These are phyloP conservation scores for Myotis vivesi DNA, from an alignment of 2,797 vertebrate genomes.

Conservation along the genomic window DNA sequence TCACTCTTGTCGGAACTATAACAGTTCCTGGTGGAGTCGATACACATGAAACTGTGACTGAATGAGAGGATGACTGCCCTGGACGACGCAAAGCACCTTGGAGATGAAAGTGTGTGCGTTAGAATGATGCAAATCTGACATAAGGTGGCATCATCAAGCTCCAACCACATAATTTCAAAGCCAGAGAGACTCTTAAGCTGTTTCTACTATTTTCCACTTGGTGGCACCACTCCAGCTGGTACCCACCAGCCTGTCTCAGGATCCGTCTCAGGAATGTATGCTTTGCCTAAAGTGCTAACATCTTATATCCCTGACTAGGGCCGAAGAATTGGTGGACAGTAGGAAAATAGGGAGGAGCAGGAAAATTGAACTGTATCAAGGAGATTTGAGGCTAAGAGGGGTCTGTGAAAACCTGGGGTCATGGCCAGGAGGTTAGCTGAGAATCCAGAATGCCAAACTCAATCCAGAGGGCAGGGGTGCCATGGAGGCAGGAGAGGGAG, in stretches of 20 bases:
- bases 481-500: not conserved
- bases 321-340: not conserved
- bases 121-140: not conserved
- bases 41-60: not conserved
- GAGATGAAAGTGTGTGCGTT: not conserved
- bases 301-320: not conserved
- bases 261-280: not conserved
- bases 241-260: no score
- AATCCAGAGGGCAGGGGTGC: not conserved
- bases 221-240: not conserved
- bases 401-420: not conserved
- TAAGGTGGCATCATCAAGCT: not conserved
- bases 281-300: not conserved
- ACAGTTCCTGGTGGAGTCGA: not conserved
- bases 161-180: not conserved
- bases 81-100: not conserved
- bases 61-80: not conserved
- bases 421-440: not conserved
- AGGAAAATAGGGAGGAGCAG: not conserved
- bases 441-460: not conserved
- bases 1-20: no score
- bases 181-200: not conserved
- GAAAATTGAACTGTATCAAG: not conserved
- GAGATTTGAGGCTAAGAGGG: not conserved
- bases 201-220: not conserved